phyloP scores from a whole-genome alignment of 2,113 vertebrate species.

The Ceuthmochares aereus region DNA sequence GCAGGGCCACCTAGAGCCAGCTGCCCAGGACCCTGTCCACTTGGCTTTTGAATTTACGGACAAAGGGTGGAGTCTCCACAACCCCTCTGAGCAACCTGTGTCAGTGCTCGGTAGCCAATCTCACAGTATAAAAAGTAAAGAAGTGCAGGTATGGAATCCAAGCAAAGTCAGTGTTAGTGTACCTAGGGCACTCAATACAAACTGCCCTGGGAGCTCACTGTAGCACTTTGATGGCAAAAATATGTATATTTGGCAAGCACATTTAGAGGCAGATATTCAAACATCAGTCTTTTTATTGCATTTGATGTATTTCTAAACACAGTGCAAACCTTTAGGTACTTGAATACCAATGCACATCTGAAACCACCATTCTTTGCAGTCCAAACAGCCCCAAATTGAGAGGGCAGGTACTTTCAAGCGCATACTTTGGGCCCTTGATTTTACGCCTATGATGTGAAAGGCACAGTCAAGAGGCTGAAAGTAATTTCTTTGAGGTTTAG shows the following conservation, averaged over 20 bases:
- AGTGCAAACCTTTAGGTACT: not conserved
- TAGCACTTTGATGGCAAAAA: accelerated
- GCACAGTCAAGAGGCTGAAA: not conserved
- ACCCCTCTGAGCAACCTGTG: not conserved
- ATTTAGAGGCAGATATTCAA: not conserved
- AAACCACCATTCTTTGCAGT: not conserved
- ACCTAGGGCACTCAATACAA: not conserved
- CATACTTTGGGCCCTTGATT: not conserved
- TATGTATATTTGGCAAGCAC: accelerated
- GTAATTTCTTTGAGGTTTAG: not conserved
- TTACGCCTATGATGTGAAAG: not conserved
- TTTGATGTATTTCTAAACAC: not conserved
- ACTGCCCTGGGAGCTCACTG: not conserved
- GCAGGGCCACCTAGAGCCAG: not conserved
- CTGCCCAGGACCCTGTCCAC: not conserved
- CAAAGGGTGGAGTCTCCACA: not conserved
- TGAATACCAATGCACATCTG: not conserved
- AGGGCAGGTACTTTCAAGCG: not conserved
- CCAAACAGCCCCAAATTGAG: not conserved
- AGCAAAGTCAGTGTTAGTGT: too few species aligned
- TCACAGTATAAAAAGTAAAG: not conserved
- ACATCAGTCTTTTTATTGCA: not conserved
- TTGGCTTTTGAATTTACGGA: not conserved
- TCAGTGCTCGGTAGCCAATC: not conserved
- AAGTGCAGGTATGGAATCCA: not conserved